Evolutionary conservation across 2,888 invertebrate genomes (phyloP).

Genomic region (Scaptomyza polygonia): DNA sequence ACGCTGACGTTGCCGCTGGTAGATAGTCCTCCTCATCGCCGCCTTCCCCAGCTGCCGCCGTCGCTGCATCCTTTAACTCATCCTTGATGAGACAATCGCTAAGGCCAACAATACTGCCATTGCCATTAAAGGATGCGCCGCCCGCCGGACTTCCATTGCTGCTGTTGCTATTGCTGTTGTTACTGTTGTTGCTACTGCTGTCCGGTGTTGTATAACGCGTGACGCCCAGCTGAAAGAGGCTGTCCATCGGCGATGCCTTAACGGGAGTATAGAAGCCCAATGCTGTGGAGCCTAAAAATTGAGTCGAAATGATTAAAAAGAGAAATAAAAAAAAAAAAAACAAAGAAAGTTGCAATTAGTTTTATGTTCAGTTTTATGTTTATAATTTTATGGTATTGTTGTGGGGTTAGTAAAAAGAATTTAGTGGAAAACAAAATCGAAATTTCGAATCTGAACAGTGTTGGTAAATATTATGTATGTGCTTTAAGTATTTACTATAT

Average conservation of each 20-base stretch:
- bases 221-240: slow-evolving; percentile 91
- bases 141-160: slow-evolving; percentile 47
- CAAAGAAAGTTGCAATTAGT: background rate
- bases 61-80: slow-evolving; percentile 13
- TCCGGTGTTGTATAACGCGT: slow-evolving; percentile 85
- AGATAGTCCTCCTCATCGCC: slow-evolving; percentile 57
- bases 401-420: slow-evolving; percentile 13
- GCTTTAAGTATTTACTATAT: slow-evolving; percentile 17
- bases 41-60: slow-evolving; percentile 15
- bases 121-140: slow-evolving; percentile 36
- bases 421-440: background rate
- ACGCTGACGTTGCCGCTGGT: slow-evolving; percentile 58
- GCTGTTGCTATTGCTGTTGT: slow-evolving; percentile 41
- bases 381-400: background rate
- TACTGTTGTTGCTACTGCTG: slow-evolving; percentile 40
- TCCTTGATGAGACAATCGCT: slow-evolving; percentile 62
- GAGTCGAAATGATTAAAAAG: too few relatives aligned
- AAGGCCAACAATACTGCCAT: slow-evolving; percentile 63
- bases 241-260: slow-evolving; percentile 87
- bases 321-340: background rate
- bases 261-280: slow-evolving; percentile 93
- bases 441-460: slow-evolving; percentile 27
- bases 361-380: background rate
- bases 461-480: slow-evolving; percentile 23
- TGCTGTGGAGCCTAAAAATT: slow-evolving; percentile 86